Evolutionary conservation across 2,797 vertebrate species (phyloP), one percentile per base, ranked within the genome.

Genomic region (Ctenopoma multispine): DNA sequence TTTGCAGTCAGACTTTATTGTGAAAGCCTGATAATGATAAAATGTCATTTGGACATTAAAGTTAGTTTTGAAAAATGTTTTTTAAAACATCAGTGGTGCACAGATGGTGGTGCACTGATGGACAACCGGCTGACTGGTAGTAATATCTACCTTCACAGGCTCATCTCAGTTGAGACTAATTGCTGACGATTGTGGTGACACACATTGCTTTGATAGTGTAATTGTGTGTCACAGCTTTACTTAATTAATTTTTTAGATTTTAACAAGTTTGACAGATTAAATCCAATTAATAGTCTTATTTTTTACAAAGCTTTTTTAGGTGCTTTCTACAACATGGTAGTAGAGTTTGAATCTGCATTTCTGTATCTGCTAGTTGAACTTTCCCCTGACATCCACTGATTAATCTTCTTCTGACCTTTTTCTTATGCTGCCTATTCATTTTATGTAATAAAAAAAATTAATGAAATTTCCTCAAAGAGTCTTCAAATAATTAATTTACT

Each of bases 101-200:
- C n/a, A n/a, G n/a, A n/a, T n/a, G n/a, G n/a, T n/a, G n/a, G n/a
- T n/a, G n/a, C n/a, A n/a, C 43, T 20, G 21, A 51, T 51, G 2
- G 59, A 84, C 77, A 72, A 23, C 65, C 72, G 75, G 80, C 75
- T 84, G 56, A 61, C 70, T 83, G 70, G 48, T 79, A 85, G 81
- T 83, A 79, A 79, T 61, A 53, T 77, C 73, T 73, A 57, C 77
- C 68, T 72, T 65, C 68, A 75, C 78, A 76, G 57, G 46, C 56
- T 79, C 65, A 40, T 76, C 46, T 70, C 75, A 23, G 70, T 86
- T 75, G 69, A 76, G 85, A 80, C 13, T 72, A 81, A 89, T 89
- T 84, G 59, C 74, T 79, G 72, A 41, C 75, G 59, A 81, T 55
- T 55, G 61, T 78, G 44, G 40, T 41, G 5, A 41, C 4, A 38